phyloP scores from a whole-genome alignment of 2,888 invertebrate species.

The Drosophila robusta region DNA sequence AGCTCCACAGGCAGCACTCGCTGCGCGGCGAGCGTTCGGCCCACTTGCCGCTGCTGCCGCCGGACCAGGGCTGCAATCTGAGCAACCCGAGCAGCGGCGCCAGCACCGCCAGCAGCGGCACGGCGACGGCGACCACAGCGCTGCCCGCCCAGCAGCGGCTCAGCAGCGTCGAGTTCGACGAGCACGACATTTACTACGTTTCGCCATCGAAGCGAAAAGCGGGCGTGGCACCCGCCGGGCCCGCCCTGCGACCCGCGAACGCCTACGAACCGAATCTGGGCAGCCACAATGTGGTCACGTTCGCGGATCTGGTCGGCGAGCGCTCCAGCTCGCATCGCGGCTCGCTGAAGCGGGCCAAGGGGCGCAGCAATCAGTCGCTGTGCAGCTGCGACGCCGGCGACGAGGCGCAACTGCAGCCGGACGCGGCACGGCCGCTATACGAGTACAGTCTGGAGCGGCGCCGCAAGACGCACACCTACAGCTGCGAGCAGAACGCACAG shows the following conservation, averaged over 20 bases:
- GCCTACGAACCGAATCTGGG: conserved; percentile 51
- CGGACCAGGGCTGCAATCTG: conserved; percentile 79
- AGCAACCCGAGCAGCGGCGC: conserved; percentile 77
- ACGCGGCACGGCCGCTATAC: conserved; percentile 84
- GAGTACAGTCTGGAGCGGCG: conserved; percentile 86
- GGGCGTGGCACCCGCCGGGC: conserved; percentile 67
- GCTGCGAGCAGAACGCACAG: conserved; percentile 86
- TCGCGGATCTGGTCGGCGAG: conserved; percentile 82
- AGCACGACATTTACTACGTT: conserved; percentile 84
- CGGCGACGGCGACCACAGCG: conserved; percentile 75
- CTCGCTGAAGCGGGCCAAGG: conserved; percentile 83
- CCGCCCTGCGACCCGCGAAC: conserved; percentile 64
- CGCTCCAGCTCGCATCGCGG: conserved; percentile 76
- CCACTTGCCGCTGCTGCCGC: conserved; percentile 72
- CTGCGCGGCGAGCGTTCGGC: conserved; percentile 62
- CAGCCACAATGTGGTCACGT: conserved; percentile 80
- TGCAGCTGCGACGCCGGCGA: conserved; percentile 85
- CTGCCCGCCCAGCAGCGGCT: conserved; percentile 62
- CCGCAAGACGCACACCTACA: conserved; percentile 85
- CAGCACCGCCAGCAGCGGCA: conserved; percentile 78
- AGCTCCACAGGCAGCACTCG: conserved; percentile 68
- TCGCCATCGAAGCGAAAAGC: conserved; percentile 84
- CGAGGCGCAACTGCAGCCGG: conserved; percentile 83
- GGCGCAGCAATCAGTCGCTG: conserved; percentile 84
- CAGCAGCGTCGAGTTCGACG: conserved; percentile 77